These are phyloP conservation scores for Aulostomus chinensis DNA, from an alignment of 2,797 vertebrate genomes.

Conservation along the genomic window DNA sequence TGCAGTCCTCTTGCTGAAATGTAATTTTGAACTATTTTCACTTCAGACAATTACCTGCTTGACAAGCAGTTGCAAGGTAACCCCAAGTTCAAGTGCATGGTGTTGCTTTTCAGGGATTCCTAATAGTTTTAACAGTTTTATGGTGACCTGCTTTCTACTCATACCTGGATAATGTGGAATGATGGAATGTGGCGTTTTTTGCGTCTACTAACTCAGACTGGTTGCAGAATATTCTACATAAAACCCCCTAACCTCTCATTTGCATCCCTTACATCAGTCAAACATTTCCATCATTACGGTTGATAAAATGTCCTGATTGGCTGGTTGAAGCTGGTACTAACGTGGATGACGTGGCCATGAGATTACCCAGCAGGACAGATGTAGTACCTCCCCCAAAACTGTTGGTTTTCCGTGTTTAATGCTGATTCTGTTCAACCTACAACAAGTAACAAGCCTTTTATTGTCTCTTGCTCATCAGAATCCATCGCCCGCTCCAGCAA, in stretches of 20 bases:
- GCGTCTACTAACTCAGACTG: slow-evolving; percentile 40
- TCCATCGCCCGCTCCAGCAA: slow-evolving; percentile 95
- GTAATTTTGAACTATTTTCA: slow-evolving; percentile 69
- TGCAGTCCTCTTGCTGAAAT: slow-evolving; percentile 42
- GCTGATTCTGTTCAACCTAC: slow-evolving; percentile 8
- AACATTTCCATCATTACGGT: slow-evolving; percentile 10
- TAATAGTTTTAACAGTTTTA: slow-evolving; percentile 40
- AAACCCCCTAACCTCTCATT: slow-evolving; percentile 39
- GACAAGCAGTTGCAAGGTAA: slow-evolving; percentile 83
- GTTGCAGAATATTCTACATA: slow-evolving; percentile 10
- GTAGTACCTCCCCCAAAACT: slow-evolving; percentile 23
- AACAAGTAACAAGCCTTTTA: slow-evolving; percentile 6
- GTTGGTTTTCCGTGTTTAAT: slow-evolving; percentile 16
- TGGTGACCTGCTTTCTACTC: slow-evolving; percentile 15
- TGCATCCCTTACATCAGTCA: slow-evolving; percentile 16
- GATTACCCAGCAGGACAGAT: slow-evolving; percentile 28
- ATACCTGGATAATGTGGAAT: slow-evolving; percentile 25
- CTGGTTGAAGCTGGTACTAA: slow-evolving; percentile 54
- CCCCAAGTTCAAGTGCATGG: slow-evolving; percentile 63
- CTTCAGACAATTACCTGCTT: slow-evolving; percentile 78
- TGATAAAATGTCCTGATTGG: slow-evolving; percentile 18
- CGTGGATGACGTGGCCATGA: slow-evolving; percentile 33
- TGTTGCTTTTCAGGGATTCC: slow-evolving; percentile 40
- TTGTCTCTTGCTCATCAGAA: slow-evolving; percentile 73
- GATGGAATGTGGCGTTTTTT: slow-evolving; percentile 17